Evolutionary conservation across 2,888 invertebrate species (phyloP).

Genomic region (Phengaris arion): DNA sequence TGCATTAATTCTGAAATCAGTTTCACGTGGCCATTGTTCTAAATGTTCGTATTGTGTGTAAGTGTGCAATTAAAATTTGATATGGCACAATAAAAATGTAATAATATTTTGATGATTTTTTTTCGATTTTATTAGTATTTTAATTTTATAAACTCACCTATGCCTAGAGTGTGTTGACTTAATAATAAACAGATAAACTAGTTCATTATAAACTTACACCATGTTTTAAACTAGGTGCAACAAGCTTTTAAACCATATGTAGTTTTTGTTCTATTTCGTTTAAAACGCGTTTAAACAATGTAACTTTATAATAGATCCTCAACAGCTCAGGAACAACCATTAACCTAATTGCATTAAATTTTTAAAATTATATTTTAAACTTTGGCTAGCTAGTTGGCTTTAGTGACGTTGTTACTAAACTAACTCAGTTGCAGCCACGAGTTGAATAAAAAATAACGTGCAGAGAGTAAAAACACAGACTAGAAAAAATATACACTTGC

Average conservation of each 20-base stretch:
- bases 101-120: no score
- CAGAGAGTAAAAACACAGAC: not conserved
- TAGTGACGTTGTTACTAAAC: conserved; percentile 18
- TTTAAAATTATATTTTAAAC: conserved; percentile 24
- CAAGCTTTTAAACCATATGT: conserved; percentile 21
- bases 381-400: conserved; percentile 19
- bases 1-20: not conserved
- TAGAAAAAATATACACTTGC: not conserved
- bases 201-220: not conserved
- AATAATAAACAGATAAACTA: conserved; percentile 1
- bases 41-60: no score
- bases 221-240: conserved; percentile 16
- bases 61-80: no score
- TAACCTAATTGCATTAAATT: conserved; percentile 24
- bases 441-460: not conserved
- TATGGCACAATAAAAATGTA: no score
- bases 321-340: conserved; percentile 17
- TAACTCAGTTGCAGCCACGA: not conserved
- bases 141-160: no score
- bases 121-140: no score
- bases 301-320: conserved; percentile 25
- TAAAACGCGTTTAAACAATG: conserved; percentile 21
- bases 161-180: no score
- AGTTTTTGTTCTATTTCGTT: conserved; percentile 21
- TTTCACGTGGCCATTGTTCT: not conserved